Evolutionary conservation across 1,140 invertebrate genomes (phyloP).

Genomic region (Papilio polytes): DNA sequence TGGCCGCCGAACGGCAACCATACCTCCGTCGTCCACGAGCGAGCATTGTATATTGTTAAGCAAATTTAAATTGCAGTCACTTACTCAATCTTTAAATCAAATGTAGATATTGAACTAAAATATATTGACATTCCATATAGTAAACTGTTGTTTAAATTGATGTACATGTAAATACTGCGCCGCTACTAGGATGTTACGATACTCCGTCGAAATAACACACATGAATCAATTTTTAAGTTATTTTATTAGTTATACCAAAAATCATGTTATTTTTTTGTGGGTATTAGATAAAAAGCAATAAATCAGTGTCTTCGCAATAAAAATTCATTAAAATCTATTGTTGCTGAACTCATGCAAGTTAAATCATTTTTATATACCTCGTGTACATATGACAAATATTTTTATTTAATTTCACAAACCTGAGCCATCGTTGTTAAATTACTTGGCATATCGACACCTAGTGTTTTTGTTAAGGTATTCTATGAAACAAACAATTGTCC

Average conservation of each 20-base stretch:
- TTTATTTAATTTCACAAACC: conserved; percentile 11
- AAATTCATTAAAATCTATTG: conserved; percentile 25
- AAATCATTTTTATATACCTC: conserved; percentile 19
- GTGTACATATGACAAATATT: conserved; percentile 11
- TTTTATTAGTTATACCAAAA: conserved; percentile 37
- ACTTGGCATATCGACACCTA: conserved; percentile 10
- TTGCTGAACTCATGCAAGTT: conserved; percentile 17
- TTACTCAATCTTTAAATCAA: conserved; percentile 73
- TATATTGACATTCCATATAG: conserved; percentile 84
- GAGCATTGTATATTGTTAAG: conserved; percentile 79
- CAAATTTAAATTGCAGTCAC: conserved; percentile 77
- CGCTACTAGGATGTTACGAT: conserved; percentile 15
- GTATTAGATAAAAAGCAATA: conserved; percentile 26
- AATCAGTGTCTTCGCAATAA: conserved; percentile 21
- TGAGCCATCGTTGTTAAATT: not conserved
- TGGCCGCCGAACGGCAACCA: conserved; percentile 55
- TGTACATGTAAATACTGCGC: conserved; percentile 29
- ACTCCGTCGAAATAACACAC: conserved; percentile 21
- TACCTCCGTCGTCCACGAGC: conserved; percentile 55
- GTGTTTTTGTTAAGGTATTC: not conserved
- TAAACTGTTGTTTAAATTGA: conserved; percentile 80
- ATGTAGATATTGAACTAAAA: conserved; percentile 83
- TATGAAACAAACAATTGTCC: conserved; percentile 10
- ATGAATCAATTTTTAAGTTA: conserved; percentile 21
- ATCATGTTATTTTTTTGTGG: conserved; percentile 37